Evolutionary conservation across 1,140 invertebrate genomes (phyloP).

Genomic region (Euwallacea similis): DNA sequence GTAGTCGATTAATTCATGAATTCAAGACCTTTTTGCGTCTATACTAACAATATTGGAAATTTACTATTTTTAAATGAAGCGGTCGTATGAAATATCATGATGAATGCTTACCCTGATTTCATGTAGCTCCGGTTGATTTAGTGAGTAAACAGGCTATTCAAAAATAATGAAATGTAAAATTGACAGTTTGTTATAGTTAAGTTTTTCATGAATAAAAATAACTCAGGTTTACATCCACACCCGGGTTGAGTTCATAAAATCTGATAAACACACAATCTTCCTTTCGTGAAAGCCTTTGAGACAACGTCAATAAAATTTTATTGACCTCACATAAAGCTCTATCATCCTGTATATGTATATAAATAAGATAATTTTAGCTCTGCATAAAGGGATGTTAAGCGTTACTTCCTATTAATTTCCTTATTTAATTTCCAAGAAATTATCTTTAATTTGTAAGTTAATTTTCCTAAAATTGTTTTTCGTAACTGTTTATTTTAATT

Average conservation of each 20-base stretch:
- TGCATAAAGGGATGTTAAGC: neutral
- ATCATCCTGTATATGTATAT: slow-evolving; percentile 25
- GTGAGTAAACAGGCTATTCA: slow-evolving; percentile 9
- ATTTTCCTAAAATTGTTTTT: too few relatives aligned
- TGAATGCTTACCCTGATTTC: too few relatives aligned
- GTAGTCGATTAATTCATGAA: too few relatives aligned
- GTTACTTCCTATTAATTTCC: neutral
- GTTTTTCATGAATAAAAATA: slow-evolving; percentile 34
- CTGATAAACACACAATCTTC: slow-evolving; percentile 35
- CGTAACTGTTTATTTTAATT: too few relatives aligned
- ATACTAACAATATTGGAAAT: too few relatives aligned
- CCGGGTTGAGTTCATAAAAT: slow-evolving; percentile 35
- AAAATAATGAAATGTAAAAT: slow-evolving; percentile 22
- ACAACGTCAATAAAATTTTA: slow-evolving; percentile 34
- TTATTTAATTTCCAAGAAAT: too few relatives aligned
- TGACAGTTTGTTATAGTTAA: slow-evolving; percentile 29
- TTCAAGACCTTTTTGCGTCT: too few relatives aligned
- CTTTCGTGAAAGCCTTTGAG: slow-evolving; percentile 27
- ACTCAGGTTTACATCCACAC: slow-evolving; percentile 22
- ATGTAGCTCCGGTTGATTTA: neutral
- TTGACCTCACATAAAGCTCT: slow-evolving; percentile 21
- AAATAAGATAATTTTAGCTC: slow-evolving; percentile 27
- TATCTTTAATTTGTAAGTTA: too few relatives aligned
- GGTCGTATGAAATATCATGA: neutral
- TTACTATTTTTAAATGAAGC: too few relatives aligned